Evolutionary conservation across 2,888 invertebrate genomes (phyloP).

Genomic region (Plutella xylostella): DNA sequence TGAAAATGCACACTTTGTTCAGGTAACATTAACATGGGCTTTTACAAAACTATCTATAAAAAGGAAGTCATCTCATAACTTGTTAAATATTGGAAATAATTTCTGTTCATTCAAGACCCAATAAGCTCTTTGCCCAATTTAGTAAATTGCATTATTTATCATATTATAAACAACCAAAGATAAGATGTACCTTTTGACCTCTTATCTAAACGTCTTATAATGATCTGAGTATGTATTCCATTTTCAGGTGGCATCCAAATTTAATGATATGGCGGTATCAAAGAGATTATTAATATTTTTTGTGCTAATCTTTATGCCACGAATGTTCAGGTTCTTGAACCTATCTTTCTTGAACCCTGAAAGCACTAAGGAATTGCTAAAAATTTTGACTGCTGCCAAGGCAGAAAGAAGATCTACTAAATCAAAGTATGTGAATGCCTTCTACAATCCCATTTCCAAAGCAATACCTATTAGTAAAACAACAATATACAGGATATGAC

Average conservation of each 20-base stretch:
- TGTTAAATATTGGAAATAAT: too few species aligned
- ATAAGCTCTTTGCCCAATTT: too few species aligned
- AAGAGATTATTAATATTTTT: conserved; percentile 41
- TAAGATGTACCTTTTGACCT: too few species aligned
- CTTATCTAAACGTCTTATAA: too few species aligned
- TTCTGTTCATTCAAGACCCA: too few species aligned
- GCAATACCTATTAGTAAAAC: too few species aligned
- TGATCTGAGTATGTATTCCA: neutral
- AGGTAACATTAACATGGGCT: conserved; percentile 40
- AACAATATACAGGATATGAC: too few species aligned
- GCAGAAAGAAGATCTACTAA: conserved; percentile 35
- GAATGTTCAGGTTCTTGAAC: conserved; percentile 33
- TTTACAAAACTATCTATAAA: too few species aligned
- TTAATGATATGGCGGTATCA: conserved; percentile 39
- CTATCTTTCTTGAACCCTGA: conserved; percentile 46
- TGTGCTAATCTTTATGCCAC: conserved; percentile 42
- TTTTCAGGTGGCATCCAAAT: conserved; percentile 52
- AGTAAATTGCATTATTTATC: too few species aligned
- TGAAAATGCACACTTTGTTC: conserved; percentile 58
- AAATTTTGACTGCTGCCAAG: conserved; percentile 47
- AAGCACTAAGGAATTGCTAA: conserved; percentile 38
- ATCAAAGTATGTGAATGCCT: neutral
- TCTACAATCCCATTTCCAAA: too few species aligned
- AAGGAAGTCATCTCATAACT: too few species aligned
- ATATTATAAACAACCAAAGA: too few species aligned